Percentiles rank a stretch among this genome's conserved stretches.
phyloP scores from a whole-genome alignment of 2,888 invertebrate species.

The Metellina segmentata region DNA sequence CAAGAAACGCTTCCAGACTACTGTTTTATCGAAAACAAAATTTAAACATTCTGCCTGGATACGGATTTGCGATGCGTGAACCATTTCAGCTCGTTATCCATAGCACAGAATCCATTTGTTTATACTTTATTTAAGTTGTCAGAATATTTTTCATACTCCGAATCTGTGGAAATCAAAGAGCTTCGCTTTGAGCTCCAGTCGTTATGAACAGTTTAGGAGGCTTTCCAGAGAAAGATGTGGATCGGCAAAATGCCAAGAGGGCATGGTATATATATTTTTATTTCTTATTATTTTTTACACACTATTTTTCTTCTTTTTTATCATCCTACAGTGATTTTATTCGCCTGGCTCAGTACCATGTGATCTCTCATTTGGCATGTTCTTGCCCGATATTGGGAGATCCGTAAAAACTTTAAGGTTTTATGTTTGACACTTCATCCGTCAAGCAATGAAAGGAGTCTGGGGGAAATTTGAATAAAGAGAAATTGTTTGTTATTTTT shows the following conservation, averaged over 20 bases:
- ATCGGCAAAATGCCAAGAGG: slow-evolving; percentile 58
- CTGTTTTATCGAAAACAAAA: slow-evolving; percentile 36
- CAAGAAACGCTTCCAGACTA: slow-evolving; percentile 11
- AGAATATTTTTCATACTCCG: slow-evolving; percentile 40
- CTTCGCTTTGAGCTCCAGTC: slow-evolving; percentile 37
- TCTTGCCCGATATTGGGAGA: slow-evolving; percentile 52
- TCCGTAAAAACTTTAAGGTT: slow-evolving; percentile 58
- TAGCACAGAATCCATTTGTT: slow-evolving; percentile 42
- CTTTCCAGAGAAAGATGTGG: slow-evolving; percentile 19
- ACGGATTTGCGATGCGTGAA: slow-evolving; percentile 39
- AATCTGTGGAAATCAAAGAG: slow-evolving; percentile 42
- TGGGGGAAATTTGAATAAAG: slow-evolving; percentile 30
- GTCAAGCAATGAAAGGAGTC: slow-evolving; percentile 52
- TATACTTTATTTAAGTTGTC: slow-evolving; percentile 52
- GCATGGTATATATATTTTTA: slow-evolving; percentile 30
- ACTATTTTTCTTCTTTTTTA: slow-evolving; percentile 11
- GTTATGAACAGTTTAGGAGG: slow-evolving; percentile 46
- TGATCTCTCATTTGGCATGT: slow-evolving; percentile 58
- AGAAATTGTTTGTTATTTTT: slow-evolving; percentile 34
- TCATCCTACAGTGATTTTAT: slow-evolving; percentile 23
- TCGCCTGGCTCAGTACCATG: slow-evolving; percentile 41
- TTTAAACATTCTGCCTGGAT: slow-evolving; percentile 28
- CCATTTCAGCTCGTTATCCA: slow-evolving; percentile 51
- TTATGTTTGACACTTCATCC: slow-evolving; percentile 54
- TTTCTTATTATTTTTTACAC: slow-evolving; percentile 47